Percentiles rank a stretch among this genome's conserved stretches.
Conservation (phyloP, 2,888 invertebrate species). For the Cerceris ruficornis region DNA sequence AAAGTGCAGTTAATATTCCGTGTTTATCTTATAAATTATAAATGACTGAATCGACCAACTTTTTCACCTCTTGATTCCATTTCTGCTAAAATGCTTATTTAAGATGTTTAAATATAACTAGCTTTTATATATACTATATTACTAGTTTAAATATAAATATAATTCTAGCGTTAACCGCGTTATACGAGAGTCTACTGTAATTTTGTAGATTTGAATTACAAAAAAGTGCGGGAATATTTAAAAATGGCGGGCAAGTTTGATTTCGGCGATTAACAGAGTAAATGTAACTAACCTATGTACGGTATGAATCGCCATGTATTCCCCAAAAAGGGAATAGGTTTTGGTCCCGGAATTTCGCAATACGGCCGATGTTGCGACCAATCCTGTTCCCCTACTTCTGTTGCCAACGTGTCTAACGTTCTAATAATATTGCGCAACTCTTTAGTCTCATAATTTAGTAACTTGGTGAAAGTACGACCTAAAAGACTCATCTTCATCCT, state of each 20-base stretch:
- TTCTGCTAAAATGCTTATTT: too few species aligned
- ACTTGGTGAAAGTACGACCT: background rate
- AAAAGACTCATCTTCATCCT: conserved; percentile 35
- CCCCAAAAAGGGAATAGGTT: conserved; percentile 88
- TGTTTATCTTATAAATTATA: too few species aligned
- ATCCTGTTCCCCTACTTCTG: conserved; percentile 40
- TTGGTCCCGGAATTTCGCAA: conserved; percentile 89
- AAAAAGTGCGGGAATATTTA: too few species aligned
- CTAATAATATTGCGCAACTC: background rate
- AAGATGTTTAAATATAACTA: too few species aligned
- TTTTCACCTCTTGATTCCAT: too few species aligned
- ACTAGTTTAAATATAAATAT: too few species aligned
- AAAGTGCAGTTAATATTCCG: too few species aligned
- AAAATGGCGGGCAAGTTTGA: background rate
- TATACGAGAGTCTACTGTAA: too few species aligned
- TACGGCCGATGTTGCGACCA: conserved; percentile 81
- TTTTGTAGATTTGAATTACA: too few species aligned
- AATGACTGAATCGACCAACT: too few species aligned
- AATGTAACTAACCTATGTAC: conserved; percentile 83
- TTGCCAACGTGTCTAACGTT: conserved; percentile 40
- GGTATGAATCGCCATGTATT: conserved; percentile 92
- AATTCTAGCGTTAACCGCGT: too few species aligned
- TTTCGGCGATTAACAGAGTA: background rate
- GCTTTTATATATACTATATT: too few species aligned
- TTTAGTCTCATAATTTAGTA: background rate